A percentile compares a stretch with the other conserved stretches of the same genome.
These are phyloP conservation scores for Empidonax traillii DNA, from an alignment of 2,113 vertebrate species.

Conservation along the genomic window DNA sequence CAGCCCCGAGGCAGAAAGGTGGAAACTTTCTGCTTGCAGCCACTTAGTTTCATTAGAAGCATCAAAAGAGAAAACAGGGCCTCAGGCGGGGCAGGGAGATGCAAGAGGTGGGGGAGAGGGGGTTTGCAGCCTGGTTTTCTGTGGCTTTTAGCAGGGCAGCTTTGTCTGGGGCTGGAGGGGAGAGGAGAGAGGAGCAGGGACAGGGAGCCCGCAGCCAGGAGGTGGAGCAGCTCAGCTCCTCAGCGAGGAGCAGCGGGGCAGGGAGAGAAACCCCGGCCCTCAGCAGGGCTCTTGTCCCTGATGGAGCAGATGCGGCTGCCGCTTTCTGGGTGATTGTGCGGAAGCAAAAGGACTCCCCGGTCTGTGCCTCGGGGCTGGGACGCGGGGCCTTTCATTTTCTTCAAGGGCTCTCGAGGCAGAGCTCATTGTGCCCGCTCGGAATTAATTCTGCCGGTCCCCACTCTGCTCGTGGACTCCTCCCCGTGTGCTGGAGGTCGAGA, in stretches of 20 bases:
- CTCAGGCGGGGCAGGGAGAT: neutral
- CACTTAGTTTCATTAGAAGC: constrained; percentile 62
- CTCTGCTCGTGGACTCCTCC: neutral
- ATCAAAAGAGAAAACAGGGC: constrained; percentile 5
- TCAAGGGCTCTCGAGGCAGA: constrained; percentile 33
- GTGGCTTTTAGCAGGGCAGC: neutral
- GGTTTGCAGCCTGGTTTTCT: neutral
- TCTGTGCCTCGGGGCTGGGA: neutral
- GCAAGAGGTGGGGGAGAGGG: neutral
- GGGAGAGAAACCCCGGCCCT: neutral
- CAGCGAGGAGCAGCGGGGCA: neutral
- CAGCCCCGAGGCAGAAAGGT: constrained; percentile 24
- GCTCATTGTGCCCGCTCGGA: constrained; percentile 1
- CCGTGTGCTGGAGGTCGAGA: neutral
- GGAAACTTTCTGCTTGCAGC: constrained; percentile 55
- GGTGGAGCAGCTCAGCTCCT: constrained; percentile 31
- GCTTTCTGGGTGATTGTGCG: neutral
- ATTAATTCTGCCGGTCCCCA: constrained; percentile 8
- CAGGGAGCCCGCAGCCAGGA: neutral
- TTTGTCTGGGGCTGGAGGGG: neutral
- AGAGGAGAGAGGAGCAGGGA: neutral
- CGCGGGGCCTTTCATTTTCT: constrained; percentile 11
- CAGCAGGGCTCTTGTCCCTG: neutral
- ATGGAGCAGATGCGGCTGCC: constrained; percentile 23
- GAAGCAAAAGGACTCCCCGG: neutral